A percentile compares a stretch with the other conserved stretches of the same genome.
phyloP scores from a whole-genome alignment of 2,797 vertebrate genomes.

The Apodemus agrarius region DNA sequence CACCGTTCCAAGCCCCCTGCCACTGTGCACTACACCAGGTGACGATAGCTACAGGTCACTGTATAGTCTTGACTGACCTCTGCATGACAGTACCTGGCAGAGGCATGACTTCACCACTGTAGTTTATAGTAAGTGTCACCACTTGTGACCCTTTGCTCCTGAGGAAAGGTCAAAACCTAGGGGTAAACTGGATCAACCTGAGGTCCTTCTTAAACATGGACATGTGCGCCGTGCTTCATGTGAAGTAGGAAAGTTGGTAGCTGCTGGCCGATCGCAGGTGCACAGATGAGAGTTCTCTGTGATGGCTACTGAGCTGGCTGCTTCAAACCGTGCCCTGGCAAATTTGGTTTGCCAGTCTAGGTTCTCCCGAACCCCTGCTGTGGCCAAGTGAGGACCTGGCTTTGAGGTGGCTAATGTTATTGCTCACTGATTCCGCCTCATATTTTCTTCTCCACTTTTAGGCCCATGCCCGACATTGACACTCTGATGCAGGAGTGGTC shows the following conservation, averaged over 20 bases:
- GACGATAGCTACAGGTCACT: neutral
- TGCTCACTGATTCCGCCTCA: neutral
- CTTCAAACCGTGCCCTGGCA: neutral
- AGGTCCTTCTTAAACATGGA: neutral
- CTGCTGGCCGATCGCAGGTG: neutral
- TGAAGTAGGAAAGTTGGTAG: neutral
- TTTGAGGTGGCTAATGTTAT: neutral
- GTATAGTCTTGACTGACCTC: neutral
- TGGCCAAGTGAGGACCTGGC: neutral
- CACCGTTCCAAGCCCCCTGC: conserved; percentile 95
- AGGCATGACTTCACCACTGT: neutral
- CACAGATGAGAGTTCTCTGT: neutral
- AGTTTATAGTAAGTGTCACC: neutral
- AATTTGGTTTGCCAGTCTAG: neutral
- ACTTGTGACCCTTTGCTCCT: neutral
- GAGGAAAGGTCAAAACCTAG: neutral
- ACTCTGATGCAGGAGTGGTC: conserved; percentile 98
- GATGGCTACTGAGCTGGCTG: neutral
- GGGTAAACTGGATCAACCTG: neutral
- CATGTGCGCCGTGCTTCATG: neutral
- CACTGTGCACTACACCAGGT: conserved; percentile 93
- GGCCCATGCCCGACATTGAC: conserved; percentile 96
- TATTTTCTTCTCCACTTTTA: conserved; percentile 70
- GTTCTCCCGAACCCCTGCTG: neutral
- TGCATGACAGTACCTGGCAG: neutral